Conservation (phyloP, 1,140 invertebrate species). For the Cherax quadricarinatus region DNA sequence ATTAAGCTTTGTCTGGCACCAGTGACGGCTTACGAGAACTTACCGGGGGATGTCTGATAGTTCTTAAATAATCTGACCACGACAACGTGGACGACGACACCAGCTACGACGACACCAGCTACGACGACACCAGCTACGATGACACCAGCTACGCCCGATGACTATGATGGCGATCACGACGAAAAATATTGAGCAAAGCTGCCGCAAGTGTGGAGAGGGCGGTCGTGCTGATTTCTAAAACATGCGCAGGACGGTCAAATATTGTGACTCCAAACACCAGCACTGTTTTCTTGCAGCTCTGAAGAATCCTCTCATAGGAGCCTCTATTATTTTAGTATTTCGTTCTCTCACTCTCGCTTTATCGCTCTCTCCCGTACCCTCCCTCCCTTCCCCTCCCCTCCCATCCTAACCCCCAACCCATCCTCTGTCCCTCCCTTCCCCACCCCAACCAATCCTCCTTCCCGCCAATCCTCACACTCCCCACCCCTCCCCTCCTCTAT, state of each 20-base stretch:
- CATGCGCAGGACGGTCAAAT: slow-evolving; percentile 54
- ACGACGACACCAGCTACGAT: not conserved
- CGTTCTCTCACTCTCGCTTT: slow-evolving; percentile 50
- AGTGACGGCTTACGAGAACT: no score
- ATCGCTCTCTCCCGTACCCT: not conserved
- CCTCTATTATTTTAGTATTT: slow-evolving; percentile 63
- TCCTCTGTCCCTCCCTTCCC: not conserved
- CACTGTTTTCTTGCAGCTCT: slow-evolving; percentile 55
- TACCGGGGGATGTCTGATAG: no score
- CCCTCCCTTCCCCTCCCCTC: not conserved
- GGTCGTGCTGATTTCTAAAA: slow-evolving; percentile 58
- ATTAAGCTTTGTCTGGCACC: no score
- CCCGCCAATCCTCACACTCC: not conserved
- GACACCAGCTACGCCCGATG: not conserved
- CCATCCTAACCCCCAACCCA: not conserved
- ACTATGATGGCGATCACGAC: slow-evolving; percentile 5
- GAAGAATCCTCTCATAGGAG: slow-evolving; percentile 62
- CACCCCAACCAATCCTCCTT: not conserved
- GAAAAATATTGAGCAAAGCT: slow-evolving; percentile 40
- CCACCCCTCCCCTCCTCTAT: not conserved
- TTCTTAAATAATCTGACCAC: not conserved
- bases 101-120: not conserved
- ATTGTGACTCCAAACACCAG: slow-evolving; percentile 56
- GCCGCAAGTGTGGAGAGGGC: slow-evolving; percentile 17
- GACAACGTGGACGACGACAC: not conserved